These are phyloP conservation scores for Atrina japonica DNA, from an alignment of 2,888 invertebrate species.

Conservation along the genomic window DNA sequence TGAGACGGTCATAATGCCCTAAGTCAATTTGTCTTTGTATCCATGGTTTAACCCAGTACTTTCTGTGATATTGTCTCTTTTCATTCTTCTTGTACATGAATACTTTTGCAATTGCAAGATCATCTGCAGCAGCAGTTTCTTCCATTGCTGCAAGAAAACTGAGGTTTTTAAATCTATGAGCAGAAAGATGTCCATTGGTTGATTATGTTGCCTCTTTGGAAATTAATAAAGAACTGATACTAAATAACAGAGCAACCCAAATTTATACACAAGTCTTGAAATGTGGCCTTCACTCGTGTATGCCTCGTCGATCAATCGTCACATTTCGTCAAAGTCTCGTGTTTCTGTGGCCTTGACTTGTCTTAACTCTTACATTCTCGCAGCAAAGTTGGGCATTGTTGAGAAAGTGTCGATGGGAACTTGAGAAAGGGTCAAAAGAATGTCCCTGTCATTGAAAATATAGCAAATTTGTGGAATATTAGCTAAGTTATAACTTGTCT, in stretches of 20 bases:
- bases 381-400: neutral
- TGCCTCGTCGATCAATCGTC: too few relatives aligned
- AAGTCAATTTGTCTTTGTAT: too few relatives aligned
- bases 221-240: neutral
- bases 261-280: too few relatives aligned
- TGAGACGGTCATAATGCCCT: too few relatives aligned
- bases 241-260: neutral
- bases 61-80: neutral
- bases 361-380: neutral
- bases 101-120: conserved; percentile 54
- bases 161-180: neutral
- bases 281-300: too few relatives aligned
- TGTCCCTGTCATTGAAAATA: too few relatives aligned
- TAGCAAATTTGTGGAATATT: too few relatives aligned
- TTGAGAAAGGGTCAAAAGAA: too few relatives aligned
- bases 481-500: too few relatives aligned
- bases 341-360: neutral
- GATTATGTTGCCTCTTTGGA: too few relatives aligned
- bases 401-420: too few relatives aligned
- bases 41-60: too few relatives aligned
- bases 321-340: neutral
- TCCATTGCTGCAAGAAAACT: neutral
- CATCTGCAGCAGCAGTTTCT: neutral
- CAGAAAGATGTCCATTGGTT: neutral
- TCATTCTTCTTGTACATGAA: conserved; percentile 3